phyloP scores from a whole-genome alignment of 2,797 vertebrate genomes.

The Huso huso region DNA sequence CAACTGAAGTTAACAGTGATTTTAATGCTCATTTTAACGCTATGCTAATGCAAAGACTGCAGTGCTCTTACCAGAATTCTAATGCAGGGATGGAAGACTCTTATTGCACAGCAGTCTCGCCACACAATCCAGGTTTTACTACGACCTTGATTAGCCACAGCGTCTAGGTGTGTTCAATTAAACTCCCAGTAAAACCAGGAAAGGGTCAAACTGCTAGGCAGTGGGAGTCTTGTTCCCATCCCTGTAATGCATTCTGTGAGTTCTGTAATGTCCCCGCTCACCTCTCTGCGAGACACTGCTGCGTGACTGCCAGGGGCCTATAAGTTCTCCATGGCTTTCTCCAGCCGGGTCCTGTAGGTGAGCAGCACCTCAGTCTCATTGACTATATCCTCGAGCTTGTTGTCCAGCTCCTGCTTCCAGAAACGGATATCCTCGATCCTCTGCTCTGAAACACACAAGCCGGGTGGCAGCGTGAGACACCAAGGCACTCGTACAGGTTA shows the following conservation, averaged over 20 bases:
- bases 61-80: not conserved
- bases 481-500: not conserved
- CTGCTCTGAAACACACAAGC: constrained; percentile 60
- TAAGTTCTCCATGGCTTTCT: constrained; percentile 66
- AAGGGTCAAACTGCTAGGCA: no score
- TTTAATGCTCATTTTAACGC: no score
- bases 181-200: no score
- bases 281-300: constrained; percentile 75
- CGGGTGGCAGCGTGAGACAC: not conserved
- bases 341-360: constrained; percentile 55
- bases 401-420: constrained; percentile 75
- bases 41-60: no score
- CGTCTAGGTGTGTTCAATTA: no score
- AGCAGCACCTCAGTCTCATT: constrained; percentile 64
- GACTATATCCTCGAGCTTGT: constrained; percentile 69
- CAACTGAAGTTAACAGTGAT: not conserved
- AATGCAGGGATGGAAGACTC: not conserved
- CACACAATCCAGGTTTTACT: no score
- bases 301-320: constrained; percentile 59
- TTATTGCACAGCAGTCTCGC: no score
- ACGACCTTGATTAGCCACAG: no score
- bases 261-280: constrained; percentile 27
- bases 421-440: constrained; percentile 72
- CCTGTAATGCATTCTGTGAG: no score
- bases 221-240: no score